Evolutionary conservation across 2,888 invertebrate species (phyloP), one percentile per base, ranked within the genome.

Genomic region (Apantesis nais): DNA sequence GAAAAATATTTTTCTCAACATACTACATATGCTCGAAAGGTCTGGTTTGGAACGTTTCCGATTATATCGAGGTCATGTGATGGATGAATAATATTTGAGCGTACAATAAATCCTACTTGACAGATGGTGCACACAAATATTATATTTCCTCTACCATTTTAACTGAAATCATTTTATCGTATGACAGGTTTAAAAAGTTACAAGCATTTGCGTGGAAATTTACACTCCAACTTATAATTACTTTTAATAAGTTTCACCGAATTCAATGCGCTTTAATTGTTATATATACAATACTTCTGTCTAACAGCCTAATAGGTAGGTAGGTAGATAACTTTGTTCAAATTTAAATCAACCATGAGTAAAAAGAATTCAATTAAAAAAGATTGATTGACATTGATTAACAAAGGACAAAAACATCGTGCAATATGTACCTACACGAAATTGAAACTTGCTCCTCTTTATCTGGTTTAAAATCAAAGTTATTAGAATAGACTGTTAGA

Each of bases 1-100:
- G 81, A 77, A 80, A 82, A 78, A 79, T 82, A 72, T 62, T 79
- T 80, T 77, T 77, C 70, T 37, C 64, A 66, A 67, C 75, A 76
- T 67, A 77, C 44, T 65, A 67, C 58, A 48, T 66, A 69, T 71
- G 71, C 71, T 76, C 31, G 58, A 65, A 69, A 73, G 71, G 69
- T 71, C 58, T 65, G 58, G 48, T 55, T 62, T 69, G 48, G 63
- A 67, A 72, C 65, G 34, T 67, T 55, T 73, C 44, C 68, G 68
- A 78, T 70, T 64, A 70, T 72, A 74, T 80, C 76, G 74, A 78
- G 75, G 78, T 76, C 62, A 41, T 41, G 63, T 78, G 75, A 79
- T 41, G 71, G 74, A 75, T 70, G 63, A 62, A 67, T 67, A 34
- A 60, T 67, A 67, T 67, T 61, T 48, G 48, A 41, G 48, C 39